Conservation (phyloP, 2,888 invertebrate species). For the Altica lythri region DNA sequence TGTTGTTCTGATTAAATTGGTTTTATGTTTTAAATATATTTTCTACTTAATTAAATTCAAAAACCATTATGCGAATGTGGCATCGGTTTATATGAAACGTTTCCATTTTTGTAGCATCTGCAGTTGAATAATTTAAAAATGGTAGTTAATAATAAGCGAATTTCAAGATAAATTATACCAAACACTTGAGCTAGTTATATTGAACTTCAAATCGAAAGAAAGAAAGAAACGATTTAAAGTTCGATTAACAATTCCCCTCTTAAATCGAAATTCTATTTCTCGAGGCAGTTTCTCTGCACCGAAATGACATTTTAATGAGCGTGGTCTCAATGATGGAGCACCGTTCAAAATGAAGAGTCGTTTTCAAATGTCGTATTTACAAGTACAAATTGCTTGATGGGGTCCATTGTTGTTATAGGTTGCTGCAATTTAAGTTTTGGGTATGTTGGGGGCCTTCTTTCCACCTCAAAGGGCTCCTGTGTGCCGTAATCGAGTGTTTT, state of each 20-base stretch:
- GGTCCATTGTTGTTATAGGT: slow-evolving; percentile 25
- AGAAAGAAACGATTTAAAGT: slow-evolving; percentile 4
- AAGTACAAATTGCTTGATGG: slow-evolving; percentile 33
- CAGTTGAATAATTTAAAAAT: too few relatives aligned
- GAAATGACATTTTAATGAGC: slow-evolving; percentile 38
- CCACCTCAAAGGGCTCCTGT: not conserved
- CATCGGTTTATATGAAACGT: too few relatives aligned
- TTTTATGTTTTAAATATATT: too few relatives aligned
- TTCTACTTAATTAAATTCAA: too few relatives aligned
- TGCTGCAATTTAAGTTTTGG: slow-evolving; percentile 8
- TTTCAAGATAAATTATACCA: too few relatives aligned
- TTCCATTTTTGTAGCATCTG: too few relatives aligned
- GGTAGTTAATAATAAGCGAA: too few relatives aligned
- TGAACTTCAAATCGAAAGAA: too few relatives aligned
- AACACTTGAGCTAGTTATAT: too few relatives aligned
- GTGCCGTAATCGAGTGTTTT: slow-evolving; percentile 11
- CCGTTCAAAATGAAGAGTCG: slow-evolving; percentile 36
- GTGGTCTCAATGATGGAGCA: slow-evolving; percentile 31
- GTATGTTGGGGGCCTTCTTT: not conserved
- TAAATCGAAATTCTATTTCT: slow-evolving; percentile 17
- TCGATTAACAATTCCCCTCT: slow-evolving; percentile 8
- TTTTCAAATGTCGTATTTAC: slow-evolving; percentile 39
- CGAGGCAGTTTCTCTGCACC: slow-evolving; percentile 3
- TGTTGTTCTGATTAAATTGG: too few relatives aligned
- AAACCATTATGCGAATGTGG: too few relatives aligned